Evolutionary conservation across 2,113 vertebrate genomes (phyloP).

Genomic region (Pogonocichla stellata): DNA sequence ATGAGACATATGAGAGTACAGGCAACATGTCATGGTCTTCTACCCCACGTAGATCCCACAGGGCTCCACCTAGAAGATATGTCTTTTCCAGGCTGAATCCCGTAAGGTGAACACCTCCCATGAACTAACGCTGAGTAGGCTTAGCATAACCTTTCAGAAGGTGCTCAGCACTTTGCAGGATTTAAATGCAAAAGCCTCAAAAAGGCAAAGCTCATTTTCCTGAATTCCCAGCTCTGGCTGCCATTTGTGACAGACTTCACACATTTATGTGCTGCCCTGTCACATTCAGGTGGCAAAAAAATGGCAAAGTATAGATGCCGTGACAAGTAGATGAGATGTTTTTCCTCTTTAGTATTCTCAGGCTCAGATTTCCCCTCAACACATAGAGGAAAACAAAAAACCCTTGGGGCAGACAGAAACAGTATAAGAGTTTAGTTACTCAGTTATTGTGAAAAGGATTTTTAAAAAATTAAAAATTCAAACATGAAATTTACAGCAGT

Average conservation of each 20-base stretch:
- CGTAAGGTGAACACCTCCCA: not conserved
- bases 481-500: slow-evolving; percentile 26
- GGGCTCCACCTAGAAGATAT: not conserved
- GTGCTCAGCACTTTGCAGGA: slow-evolving; percentile 34
- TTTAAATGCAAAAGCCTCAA: slow-evolving; percentile 53
- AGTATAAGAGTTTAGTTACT: slow-evolving; percentile 41
- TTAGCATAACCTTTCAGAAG: slow-evolving; percentile 37
- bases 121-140: not conserved
- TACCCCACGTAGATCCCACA: not conserved
- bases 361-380: slow-evolving; percentile 62
- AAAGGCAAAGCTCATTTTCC: slow-evolving; percentile 64
- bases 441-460: slow-evolving; percentile 10
- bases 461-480: slow-evolving; percentile 45
- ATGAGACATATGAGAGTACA: not conserved
- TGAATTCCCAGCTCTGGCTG: slow-evolving; percentile 61
- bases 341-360: slow-evolving; percentile 64
- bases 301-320: slow-evolving; percentile 66
- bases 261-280: slow-evolving; percentile 66
- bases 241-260: slow-evolving; percentile 68
- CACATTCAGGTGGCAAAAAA: slow-evolving; percentile 69
- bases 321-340: slow-evolving; percentile 67
- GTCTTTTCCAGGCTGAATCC: slow-evolving; percentile 42
- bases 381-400: slow-evolving; percentile 49
- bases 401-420: slow-evolving; percentile 57
- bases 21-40: not conserved